A percentile compares a stretch with the other conserved stretches of the same genome.
Conservation (phyloP, 2,888 invertebrate genomes). For the Mycalesis mineus region DNA sequence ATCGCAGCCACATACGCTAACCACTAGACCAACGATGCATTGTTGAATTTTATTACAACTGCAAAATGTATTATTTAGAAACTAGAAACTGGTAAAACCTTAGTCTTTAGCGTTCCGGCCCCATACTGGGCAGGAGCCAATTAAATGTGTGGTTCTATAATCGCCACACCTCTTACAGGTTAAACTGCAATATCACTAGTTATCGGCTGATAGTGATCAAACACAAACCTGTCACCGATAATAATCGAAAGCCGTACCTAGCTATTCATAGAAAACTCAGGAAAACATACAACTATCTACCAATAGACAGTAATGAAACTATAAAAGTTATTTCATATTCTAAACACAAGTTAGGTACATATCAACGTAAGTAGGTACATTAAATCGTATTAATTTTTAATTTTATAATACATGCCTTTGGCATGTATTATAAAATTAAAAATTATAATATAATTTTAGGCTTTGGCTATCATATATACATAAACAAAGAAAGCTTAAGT, state of each 20-base stretch:
- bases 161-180: constrained; percentile 2
- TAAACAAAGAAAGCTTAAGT: no score
- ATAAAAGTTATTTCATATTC: no score
- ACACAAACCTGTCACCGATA: not conserved
- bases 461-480: not conserved
- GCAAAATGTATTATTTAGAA: not conserved
- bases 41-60: not conserved
- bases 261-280: not conserved
- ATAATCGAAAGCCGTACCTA: not conserved
- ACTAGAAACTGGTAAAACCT: not conserved
- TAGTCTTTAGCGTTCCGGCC: not conserved
- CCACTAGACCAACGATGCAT: no score
- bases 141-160: not conserved
- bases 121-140: not conserved
- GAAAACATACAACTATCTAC: not conserved
- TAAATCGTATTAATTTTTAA: not conserved
- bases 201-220: not conserved
- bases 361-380: no score
- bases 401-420: no score
- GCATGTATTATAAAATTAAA: no score
- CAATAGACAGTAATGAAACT: not conserved
- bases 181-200: not conserved
- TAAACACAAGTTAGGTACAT: no score
- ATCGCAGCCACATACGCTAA: no score
- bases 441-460: no score